Evolutionary conservation across 2,888 invertebrate genomes (phyloP), one percentile per base, ranked within the genome.

Genomic region (Hirudinaria manillensis): DNA sequence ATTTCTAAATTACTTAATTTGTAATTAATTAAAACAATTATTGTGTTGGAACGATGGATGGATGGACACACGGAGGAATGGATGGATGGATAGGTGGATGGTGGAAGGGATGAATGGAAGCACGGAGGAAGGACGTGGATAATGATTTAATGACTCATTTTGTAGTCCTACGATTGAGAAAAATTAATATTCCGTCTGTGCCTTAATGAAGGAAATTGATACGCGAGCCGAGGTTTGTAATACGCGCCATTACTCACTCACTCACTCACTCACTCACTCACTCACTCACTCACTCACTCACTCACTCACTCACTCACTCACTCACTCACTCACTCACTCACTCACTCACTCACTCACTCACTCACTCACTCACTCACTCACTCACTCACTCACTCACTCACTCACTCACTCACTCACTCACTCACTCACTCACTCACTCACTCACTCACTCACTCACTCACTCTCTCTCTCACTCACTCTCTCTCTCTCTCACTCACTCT

Each of bases 221-320:
- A 61, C 24, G 61, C 61, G 45, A 45, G 45, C 45, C 45, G 45
- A 45, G 45, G 45, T 45, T 45, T 45, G 45, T 45, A 45, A 45
- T 45, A 45, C 45, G 10, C 45, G 13, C 10, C 45, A 45, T 45
- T 16, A 74, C 74, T 71, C 71, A 71, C 71, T 70, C 70, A 71
- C 71, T 71, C 71, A 71, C 71, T 71, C 71, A 71, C 71, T 74
- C 74, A 74, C 74, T 74, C 74, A 74, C 74, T 74, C 74, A 74
- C 74, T 74, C 74, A 74, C 74, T 74, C 74, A 74, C 74, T 74
- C 74, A 74, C 74, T 74, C 74, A 74, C 74, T 74, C 74, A 74
- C 74, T 74, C 74, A 74, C 74, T 74, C 74, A 74, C 74, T 74
- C 74, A 74, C 74, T 74, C 74, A 74, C 74, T 74, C 66, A 72